phyloP scores from a whole-genome alignment of 2,113 vertebrate species.

The Rhizomys pruinosus region DNA sequence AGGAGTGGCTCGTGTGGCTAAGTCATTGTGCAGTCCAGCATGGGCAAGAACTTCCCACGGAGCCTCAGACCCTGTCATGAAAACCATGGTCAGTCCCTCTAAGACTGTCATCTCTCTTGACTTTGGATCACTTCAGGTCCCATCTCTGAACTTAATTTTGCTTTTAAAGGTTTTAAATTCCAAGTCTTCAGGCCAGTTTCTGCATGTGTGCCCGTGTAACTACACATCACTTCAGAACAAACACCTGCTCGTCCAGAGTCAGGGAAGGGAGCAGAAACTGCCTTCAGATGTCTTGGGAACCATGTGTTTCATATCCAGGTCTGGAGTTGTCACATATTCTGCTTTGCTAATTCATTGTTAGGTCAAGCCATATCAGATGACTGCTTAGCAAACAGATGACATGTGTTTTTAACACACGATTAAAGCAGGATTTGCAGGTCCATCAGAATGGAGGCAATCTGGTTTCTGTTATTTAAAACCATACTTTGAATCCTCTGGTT shows the following conservation, averaged over 20 bases:
- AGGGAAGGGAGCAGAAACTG: not conserved
- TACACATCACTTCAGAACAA: not conserved
- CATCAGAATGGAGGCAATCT: slow-evolving; percentile 53
- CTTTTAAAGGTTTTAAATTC: not conserved
- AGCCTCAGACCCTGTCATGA: not conserved
- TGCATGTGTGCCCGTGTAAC: not conserved
- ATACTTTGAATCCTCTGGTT: slow-evolving; percentile 43
- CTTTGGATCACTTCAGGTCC: not conserved
- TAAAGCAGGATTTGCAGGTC: slow-evolving; percentile 56
- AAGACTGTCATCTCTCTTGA: not conserved
- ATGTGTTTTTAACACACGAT: slow-evolving; percentile 60
- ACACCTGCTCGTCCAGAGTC: not conserved
- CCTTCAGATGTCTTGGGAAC: slow-evolving; percentile 2
- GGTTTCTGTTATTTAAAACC: slow-evolving; percentile 58
- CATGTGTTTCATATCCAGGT: not conserved
- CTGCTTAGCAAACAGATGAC: slow-evolving; percentile 68
- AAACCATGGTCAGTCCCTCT: not conserved
- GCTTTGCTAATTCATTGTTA: slow-evolving; percentile 69
- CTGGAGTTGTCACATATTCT: slow-evolving; percentile 50
- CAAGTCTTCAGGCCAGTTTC: not conserved
- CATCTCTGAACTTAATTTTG: not conserved
- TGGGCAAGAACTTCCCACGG: not conserved
- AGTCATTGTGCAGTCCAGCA: not conserved
- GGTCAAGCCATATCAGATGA: slow-evolving; percentile 66
- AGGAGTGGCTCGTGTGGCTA: not conserved